Evolutionary conservation across 2,888 invertebrate species (phyloP).

Genomic region (Leptinotarsa tumamoca): DNA sequence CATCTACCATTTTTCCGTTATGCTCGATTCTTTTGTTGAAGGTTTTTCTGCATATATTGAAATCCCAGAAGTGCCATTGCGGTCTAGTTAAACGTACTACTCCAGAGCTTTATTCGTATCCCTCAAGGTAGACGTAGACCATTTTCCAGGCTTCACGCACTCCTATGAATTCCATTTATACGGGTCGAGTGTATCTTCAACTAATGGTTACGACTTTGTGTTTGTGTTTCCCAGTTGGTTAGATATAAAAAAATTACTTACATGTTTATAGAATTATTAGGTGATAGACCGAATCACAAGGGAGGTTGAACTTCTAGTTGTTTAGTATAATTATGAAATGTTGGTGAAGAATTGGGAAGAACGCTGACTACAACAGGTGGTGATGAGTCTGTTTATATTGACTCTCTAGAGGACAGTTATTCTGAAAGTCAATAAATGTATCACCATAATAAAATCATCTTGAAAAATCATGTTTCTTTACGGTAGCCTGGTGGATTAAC

Average conservation of each 20-base stretch:
- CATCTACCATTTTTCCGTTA: not conserved
- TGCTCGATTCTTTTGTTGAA: conserved; percentile 4
- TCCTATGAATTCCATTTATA: not conserved
- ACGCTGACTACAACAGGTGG: no score
- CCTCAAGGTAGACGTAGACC: not conserved
- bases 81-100: not conserved
- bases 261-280: not conserved
- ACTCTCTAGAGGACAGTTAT: no score
- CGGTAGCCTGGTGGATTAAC: no score
- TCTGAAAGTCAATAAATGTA: no score
- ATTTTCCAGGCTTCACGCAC: not conserved
- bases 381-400: no score
- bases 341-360: no score
- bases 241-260: not conserved
- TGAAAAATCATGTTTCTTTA: no score
- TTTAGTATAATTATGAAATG: not conserved
- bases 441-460: no score
- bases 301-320: not conserved
- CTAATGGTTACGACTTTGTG: not conserved
- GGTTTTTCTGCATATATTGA: not conserved
- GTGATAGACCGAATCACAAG: no score
- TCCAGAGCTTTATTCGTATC: not conserved
- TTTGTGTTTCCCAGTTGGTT: not conserved
- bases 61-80: conserved; percentile 1
- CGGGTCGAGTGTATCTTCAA: not conserved